These are phyloP conservation scores for Drosophila longiperda DNA, from an alignment of 2,888 invertebrate species.

Conservation along the genomic window DNA sequence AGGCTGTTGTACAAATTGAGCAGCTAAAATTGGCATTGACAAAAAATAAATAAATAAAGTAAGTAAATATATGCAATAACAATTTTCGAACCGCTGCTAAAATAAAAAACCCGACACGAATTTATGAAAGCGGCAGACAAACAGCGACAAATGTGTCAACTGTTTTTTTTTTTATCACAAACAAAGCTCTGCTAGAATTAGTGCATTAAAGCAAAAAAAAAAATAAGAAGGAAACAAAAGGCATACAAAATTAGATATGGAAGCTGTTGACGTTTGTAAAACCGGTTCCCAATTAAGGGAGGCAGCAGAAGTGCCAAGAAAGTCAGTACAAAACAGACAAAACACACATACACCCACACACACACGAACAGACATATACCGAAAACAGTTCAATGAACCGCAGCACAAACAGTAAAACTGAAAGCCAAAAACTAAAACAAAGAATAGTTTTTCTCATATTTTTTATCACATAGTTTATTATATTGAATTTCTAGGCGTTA, in stretches of 20 bases:
- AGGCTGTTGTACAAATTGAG: conserved; percentile 10
- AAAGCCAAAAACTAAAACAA: conserved; percentile 16
- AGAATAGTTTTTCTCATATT: conserved; percentile 21
- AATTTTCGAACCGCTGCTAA: conserved; percentile 54
- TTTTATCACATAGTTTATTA: conserved; percentile 63
- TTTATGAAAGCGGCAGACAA: conserved; percentile 27
- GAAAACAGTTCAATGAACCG: conserved; percentile 73
- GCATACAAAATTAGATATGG: conserved; percentile 30
- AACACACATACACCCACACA: neutral
- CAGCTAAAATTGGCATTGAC: conserved; percentile 16
- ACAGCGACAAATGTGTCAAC: conserved; percentile 36
- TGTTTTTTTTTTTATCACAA: conserved; percentile 13
- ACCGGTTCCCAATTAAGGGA: conserved; percentile 57
- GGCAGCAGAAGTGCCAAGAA: conserved; percentile 34
- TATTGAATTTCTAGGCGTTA: conserved; percentile 47
- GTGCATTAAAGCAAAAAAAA: conserved; percentile 17
- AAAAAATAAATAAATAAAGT: conserved; percentile 19
- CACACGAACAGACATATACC: neutral
- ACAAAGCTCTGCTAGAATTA: conserved; percentile 20
- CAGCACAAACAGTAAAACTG: conserved; percentile 6
- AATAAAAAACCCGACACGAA: conserved; percentile 47
- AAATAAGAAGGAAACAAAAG: neutral
- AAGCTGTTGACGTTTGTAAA: conserved; percentile 28
- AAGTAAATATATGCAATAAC: conserved; percentile 33
- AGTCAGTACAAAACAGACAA: conserved; percentile 15